These are phyloP conservation scores for Portevinia maculata DNA, from an alignment of 2,888 invertebrate species.

Conservation along the genomic window DNA sequence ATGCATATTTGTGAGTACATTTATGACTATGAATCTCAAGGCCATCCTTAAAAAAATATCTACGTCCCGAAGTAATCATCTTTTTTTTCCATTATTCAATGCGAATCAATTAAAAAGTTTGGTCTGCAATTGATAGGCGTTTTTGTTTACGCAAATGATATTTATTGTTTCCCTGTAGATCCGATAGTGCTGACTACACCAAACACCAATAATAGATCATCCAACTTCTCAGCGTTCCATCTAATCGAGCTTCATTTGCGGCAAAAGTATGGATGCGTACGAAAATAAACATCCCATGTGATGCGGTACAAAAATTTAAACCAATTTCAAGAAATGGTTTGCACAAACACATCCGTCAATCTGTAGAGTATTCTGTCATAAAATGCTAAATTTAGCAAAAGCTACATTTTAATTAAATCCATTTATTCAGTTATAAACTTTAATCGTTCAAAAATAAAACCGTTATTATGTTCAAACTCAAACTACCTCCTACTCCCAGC, in stretches of 20 bases:
- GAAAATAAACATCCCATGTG: neutral
- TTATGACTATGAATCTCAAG: neutral
- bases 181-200: neutral
- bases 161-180: neutral
- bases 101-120: neutral
- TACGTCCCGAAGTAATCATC: neutral
- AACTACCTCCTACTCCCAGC: neutral
- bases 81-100: neutral
- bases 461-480: neutral
- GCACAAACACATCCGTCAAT: neutral
- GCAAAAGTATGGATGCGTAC: neutral
- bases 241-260: neutral
- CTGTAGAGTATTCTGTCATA: neutral
- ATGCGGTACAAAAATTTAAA: neutral
- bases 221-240: neutral
- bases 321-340: neutral
- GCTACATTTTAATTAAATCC: neutral
- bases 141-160: neutral
- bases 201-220: constrained; percentile 22
- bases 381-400: neutral
- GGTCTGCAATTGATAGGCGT: neutral
- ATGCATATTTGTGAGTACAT: neutral
- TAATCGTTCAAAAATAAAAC: too few relatives aligned
- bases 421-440: too few relatives aligned
- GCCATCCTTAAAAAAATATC: neutral